Conservation (phyloP, 2,888 invertebrate species). For the Drosophila sordidula region DNA sequence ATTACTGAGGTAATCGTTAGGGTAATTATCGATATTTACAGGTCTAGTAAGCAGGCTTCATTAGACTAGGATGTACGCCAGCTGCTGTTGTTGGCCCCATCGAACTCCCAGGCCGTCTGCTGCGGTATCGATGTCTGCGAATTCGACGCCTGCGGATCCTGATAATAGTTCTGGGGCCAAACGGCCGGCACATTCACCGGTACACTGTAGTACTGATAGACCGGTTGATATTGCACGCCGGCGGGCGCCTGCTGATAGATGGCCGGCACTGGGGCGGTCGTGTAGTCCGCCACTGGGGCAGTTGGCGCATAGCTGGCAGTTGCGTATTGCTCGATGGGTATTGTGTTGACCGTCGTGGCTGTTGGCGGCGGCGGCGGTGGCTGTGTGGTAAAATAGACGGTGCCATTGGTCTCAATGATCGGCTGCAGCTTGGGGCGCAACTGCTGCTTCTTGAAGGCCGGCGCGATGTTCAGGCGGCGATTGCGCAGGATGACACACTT, state of each 20-base stretch:
- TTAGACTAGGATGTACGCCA: conserved; percentile 12
- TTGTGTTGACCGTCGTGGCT: background rate
- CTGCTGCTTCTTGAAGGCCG: conserved; percentile 36
- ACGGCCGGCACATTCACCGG: conserved; percentile 26
- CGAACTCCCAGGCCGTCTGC: conserved; percentile 24
- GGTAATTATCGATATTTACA: conserved; percentile 30
- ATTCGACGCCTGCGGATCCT: background rate
- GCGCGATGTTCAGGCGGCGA: conserved; percentile 38
- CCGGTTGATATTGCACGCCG: conserved; percentile 26
- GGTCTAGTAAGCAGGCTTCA: background rate
- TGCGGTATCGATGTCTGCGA: conserved; percentile 1
- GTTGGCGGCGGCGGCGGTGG: background rate
- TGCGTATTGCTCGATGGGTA: conserved; percentile 13
- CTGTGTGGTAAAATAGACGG: conserved; percentile 11
- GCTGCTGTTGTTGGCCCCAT: conserved; percentile 7
- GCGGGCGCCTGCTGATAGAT: conserved; percentile 19
- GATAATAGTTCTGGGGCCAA: conserved; percentile 22
- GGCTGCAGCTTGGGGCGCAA: conserved; percentile 4
- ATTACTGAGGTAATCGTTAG: conserved; percentile 20
- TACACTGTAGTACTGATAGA: conserved; percentile 39
- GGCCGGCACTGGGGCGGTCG: background rate
- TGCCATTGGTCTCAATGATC: conserved; percentile 19
- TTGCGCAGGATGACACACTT: conserved; percentile 27
- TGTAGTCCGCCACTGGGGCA: background rate
- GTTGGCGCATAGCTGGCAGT: background rate